phyloP scores from a whole-genome alignment of 2,888 invertebrate genomes.

The Falcaria lacertinaria region DNA sequence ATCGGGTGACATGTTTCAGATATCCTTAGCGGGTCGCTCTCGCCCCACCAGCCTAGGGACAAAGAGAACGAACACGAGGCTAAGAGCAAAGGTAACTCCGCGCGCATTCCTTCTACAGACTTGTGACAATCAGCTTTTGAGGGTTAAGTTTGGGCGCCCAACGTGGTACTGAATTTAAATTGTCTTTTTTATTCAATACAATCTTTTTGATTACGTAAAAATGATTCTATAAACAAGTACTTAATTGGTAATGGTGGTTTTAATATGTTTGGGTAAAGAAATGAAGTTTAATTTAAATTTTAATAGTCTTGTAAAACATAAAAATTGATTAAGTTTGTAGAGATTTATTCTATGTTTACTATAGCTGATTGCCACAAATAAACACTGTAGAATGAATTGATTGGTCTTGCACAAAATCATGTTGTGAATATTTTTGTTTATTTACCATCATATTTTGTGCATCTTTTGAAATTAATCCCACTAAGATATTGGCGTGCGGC shows the following conservation, averaged over 20 bases:
- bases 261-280: too few relatives aligned
- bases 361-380: conserved; percentile 24
- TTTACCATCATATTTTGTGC: conserved; percentile 39
- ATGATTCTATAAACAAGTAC: too few relatives aligned
- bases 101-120: conserved; percentile 37
- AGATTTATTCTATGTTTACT: too few relatives aligned
- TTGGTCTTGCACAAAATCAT: conserved; percentile 63
- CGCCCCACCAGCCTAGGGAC: conserved; percentile 79
- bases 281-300: too few relatives aligned
- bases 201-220: too few relatives aligned
- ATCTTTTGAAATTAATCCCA: conserved; percentile 43
- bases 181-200: too few relatives aligned
- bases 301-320: too few relatives aligned
- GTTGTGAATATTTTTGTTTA: conserved; percentile 32
- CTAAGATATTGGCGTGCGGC: conserved; percentile 67
- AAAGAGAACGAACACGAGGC: conserved; percentile 87
- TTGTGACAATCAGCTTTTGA: conserved; percentile 20
- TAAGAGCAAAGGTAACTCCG: conserved; percentile 84
- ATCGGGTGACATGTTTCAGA: conserved; percentile 80
- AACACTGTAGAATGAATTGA: conserved; percentile 43
- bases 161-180: neutral
- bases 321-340: too few relatives aligned
- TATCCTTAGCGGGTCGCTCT: conserved; percentile 87
- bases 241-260: too few relatives aligned
- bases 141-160: conserved; percentile 1